phyloP scores from a whole-genome alignment of 2,797 vertebrate species.

The Ctenopoma kingsleyae region DNA sequence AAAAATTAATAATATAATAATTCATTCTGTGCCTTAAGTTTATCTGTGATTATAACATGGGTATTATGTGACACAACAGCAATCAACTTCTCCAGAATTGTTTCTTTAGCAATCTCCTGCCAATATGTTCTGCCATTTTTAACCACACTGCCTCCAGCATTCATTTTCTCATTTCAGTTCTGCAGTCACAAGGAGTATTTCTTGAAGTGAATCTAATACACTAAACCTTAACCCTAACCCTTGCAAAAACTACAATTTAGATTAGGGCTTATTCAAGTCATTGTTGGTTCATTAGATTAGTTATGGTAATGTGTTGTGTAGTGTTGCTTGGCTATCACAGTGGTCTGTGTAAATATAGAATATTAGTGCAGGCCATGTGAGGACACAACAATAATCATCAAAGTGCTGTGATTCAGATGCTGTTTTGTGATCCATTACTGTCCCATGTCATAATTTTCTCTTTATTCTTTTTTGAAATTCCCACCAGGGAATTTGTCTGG shows the following conservation, averaged over 20 bases:
- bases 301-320: constrained; percentile 5
- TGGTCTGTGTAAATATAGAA: constrained; percentile 17
- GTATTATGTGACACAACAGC: constrained; percentile 4
- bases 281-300: constrained; percentile 10
- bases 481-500: constrained; percentile 60
- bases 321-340: constrained; percentile 3
- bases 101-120: not conserved
- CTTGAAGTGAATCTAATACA: constrained; percentile 22
- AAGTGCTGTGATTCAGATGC: constrained; percentile 30
- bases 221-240: not conserved
- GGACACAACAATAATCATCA: constrained; percentile 31
- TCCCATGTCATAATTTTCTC: constrained; percentile 43
- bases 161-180: not conserved
- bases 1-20: not conserved
- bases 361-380: constrained; percentile 11
- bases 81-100: not conserved
- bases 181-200: constrained; percentile 9
- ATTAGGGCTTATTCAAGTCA: constrained; percentile 12
- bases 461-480: constrained; percentile 64
- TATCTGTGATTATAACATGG: not conserved
- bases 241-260: not conserved
- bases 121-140: constrained; percentile 3
- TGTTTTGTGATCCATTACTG: constrained; percentile 43
- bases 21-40: not conserved
- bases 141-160: not conserved